A percentile compares a stretch with the other conserved stretches of the same genome.
phyloP scores from a whole-genome alignment of 2,797 vertebrate genomes.

The Petrocephalus sullivani region DNA sequence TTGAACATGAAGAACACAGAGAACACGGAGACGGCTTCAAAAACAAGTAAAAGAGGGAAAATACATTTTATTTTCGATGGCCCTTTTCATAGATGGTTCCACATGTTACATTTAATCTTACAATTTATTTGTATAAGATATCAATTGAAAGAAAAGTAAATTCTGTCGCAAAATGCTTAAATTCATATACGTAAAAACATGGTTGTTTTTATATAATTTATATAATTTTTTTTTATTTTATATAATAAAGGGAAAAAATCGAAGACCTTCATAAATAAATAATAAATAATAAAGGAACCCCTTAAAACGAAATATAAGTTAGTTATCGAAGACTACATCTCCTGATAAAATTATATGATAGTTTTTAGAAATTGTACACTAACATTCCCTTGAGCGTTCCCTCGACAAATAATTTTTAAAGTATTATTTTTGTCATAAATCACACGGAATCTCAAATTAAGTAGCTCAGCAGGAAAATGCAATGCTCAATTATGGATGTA shows the following conservation, averaged over 20 bases:
- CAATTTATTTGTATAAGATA: neutral
- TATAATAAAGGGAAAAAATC: neutral
- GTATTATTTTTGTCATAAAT: neutral
- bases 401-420: neutral
- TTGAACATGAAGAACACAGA: neutral
- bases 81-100: neutral
- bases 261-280: neutral
- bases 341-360: neutral
- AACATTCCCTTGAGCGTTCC: neutral
- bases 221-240: too few species aligned
- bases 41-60: neutral
- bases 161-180: neutral
- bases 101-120: neutral
- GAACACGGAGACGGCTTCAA: neutral
- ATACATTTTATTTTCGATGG: neutral
- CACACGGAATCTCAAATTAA: neutral
- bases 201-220: too few species aligned
- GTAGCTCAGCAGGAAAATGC: neutral
- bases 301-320: neutral
- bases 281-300: neutral
- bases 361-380: neutral
- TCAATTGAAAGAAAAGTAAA: neutral
- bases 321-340: neutral
- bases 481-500: neutral
- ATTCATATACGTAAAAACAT: neutral